These are phyloP conservation scores for Caenorhabditis afra DNA, from an alignment of 2,888 invertebrate genomes.

Conservation along the genomic window DNA sequence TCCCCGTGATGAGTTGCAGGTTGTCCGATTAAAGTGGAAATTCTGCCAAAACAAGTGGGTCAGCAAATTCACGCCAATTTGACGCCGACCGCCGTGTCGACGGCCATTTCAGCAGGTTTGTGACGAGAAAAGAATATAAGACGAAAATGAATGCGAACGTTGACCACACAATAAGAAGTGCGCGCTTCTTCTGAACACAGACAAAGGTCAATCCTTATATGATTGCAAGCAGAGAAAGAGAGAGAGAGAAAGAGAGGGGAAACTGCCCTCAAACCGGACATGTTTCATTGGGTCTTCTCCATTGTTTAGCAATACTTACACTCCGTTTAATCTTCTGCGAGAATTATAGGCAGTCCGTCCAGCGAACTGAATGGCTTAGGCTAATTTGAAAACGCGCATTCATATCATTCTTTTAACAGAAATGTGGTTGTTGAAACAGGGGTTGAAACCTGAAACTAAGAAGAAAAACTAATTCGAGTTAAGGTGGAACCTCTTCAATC, in stretches of 20 bases:
- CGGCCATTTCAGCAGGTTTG: constrained; percentile 69
- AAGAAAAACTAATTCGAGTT: neutral
- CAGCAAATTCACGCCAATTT: constrained; percentile 75
- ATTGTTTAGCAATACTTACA: constrained; percentile 3
- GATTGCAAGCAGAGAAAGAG: constrained; percentile 6
- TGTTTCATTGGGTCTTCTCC: too few species aligned
- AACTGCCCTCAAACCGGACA: constrained; percentile 27
- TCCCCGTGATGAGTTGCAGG: constrained; percentile 70
- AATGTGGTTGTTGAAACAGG: neutral
- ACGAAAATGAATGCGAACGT: constrained; percentile 7
- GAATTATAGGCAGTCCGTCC: neutral
- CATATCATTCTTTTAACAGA: neutral
- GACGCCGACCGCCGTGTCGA: constrained; percentile 69
- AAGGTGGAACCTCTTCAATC: constrained; percentile 62
- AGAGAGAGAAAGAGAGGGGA: neutral
- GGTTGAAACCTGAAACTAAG: too few species aligned
- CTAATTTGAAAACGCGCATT: constrained; percentile 12
- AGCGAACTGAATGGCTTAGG: constrained; percentile 28
- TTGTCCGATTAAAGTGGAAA: constrained; percentile 80
- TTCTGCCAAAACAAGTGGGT: constrained; percentile 79
- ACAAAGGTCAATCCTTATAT: constrained; percentile 45
- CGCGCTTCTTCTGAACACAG: neutral
- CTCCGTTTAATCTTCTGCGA: constrained; percentile 43
- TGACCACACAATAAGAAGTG: constrained; percentile 23
- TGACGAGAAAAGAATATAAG: constrained; percentile 8